Base-by-base conservation (phyloP, 1,140 invertebrate species). In the Acromyrmex echinatior region DNA sequence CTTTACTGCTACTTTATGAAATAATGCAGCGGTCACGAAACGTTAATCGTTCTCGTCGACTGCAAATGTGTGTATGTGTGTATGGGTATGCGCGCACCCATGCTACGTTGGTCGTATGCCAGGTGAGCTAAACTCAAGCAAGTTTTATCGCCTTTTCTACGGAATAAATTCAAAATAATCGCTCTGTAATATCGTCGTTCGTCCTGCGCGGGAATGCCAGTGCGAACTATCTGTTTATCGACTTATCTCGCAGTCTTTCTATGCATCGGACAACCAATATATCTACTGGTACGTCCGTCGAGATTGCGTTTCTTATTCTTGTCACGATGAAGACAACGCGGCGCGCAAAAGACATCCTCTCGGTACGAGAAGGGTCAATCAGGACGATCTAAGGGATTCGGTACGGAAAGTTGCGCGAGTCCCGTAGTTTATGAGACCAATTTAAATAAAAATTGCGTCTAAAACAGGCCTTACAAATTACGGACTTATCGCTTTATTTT, bases 81-180 rank as follows among this genome's bases (percentile, higher is more conserved):
- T 66, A 10, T 39, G 65, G n/a, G 31, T 49, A 45, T 31, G 78
- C 31, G 63, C n/a, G 78, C 66, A 70, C 21, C 10, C 21, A 70
- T 12, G 45, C 21, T 81, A 49, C 49, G 21, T 58, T 71, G 31
- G 21, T 70, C 49, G 49, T 81, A 7, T 71, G 63, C 31, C 63
- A 81, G 78, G 49, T 70, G 78, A 81, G 65, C 31, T 68, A 81
- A 80, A 25, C 16, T 49, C 28, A 62, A 79, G 77, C 65, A 71
- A 71, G 66, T 71, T 56, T 70, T 49, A 31, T 53, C 78, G 49
- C 10, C 16, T 81, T 81, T 81, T 81, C 65, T 70, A 81, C 31
- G 21, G 65, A 70, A 58, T 53, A 45, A 53, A 65, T 1, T n/a
- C 12, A 79, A 56, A 68, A 21, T 71, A 70, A 71, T 70, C 78